Base-by-base conservation (phyloP, 1,140 invertebrate species). In the Pseudobourletiella spinata region DNA sequence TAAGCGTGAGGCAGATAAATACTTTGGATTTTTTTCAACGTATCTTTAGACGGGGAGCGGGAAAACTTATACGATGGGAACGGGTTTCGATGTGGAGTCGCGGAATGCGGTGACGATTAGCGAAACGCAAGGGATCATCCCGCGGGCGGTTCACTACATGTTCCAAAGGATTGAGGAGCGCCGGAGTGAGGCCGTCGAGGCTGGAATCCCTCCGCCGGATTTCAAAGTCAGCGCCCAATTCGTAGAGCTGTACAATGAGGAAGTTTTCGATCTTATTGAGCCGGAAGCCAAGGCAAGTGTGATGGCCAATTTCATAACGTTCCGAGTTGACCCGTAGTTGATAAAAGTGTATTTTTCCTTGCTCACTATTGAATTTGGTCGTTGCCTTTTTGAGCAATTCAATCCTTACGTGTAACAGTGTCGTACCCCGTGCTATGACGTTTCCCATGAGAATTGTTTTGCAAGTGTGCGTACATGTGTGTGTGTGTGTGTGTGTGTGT, bases 51-150 rank as follows among this genome's bases (percentile, higher is more conserved):
- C 93, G 48, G 93, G 93, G 0, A 92, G 89, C 22, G 96, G 95
- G 0, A 99, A 99, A 80, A 99, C 96, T 0, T 97, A 94, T 74
- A 95, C 94, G 0, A 99, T 99, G 96, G 96, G 96, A 22, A 98
- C 95, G 6, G 94, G 91, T 0, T 97, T 98, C 76, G 94, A 98
- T 71, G 81, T 91, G 2, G 86, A 88, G 60, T 35, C 30, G 20
- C 39, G 63, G 11, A 56, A 22, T 22, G 20, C 43, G 30, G 26
- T 14, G 2, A 22, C 44, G 14, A 25, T 57, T 14, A 42, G 25
- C 2, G 82, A 86, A 61, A 82, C 86, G 63, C 78, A 84, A 3
- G 95, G 95, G 2, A 95, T 98, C 65, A 92, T 98, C 69, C 94
- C 95, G 0, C 82, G 95, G 59, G 93, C 95, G 3, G 89, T 99